These are phyloP conservation scores for Eugnorisma glareosa DNA, from an alignment of 2,888 invertebrate genomes.

Conservation along the genomic window DNA sequence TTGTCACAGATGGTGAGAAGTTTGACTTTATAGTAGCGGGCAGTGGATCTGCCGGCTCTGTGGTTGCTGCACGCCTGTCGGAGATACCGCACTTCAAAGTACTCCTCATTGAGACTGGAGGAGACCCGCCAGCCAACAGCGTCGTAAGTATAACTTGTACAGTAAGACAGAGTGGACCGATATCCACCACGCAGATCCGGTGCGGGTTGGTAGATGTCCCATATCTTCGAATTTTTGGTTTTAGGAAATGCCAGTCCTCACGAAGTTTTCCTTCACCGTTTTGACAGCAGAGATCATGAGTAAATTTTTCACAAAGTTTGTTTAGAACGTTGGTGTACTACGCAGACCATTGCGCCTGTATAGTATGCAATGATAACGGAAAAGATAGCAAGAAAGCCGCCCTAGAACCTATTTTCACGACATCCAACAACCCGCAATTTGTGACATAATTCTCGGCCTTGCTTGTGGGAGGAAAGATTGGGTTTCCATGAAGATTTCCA, in stretches of 20 bases:
- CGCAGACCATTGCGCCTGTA: background rate
- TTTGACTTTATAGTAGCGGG: slow-evolving; percentile 80
- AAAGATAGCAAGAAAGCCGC: background rate
- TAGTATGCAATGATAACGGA: background rate
- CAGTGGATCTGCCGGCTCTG: slow-evolving; percentile 77
- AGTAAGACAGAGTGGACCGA: background rate
- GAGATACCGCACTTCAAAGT: slow-evolving; percentile 71
- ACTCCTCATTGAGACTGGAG: slow-evolving; percentile 78
- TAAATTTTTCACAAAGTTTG: background rate
- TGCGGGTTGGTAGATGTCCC: background rate
- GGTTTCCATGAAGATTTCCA: background rate
- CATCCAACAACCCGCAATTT: background rate
- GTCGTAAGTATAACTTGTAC: slow-evolving; percentile 68
- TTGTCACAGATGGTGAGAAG: slow-evolving; percentile 72
- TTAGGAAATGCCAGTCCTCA: background rate
- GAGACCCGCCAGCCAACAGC: slow-evolving; percentile 76
- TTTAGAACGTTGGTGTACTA: background rate
- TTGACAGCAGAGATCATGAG: background rate
- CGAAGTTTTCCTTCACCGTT: background rate
- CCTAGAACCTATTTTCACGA: background rate
- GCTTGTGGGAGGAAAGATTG: too few species aligned
- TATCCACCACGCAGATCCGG: background rate
- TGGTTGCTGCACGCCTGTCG: slow-evolving; percentile 76
- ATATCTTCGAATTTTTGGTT: background rate
- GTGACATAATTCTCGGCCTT: background rate